Evolutionary conservation across 1,140 invertebrate species (phyloP).

Genomic region (Drosophila arizonae): DNA sequence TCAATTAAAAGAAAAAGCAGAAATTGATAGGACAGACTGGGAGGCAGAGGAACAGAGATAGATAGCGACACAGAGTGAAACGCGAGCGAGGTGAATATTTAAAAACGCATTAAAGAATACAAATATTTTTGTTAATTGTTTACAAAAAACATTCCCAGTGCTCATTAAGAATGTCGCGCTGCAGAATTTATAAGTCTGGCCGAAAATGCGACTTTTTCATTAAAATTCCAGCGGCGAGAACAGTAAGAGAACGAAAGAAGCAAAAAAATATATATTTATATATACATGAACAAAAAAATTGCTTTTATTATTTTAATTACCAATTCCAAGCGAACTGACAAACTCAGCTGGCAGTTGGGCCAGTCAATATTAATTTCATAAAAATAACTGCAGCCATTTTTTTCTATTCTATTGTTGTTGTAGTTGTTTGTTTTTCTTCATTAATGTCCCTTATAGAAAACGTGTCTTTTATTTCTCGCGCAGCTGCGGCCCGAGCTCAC

Average conservation of each 20-base stretch:
- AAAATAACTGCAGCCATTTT: slow-evolving; percentile 65
- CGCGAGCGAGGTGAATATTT: slow-evolving; percentile 46
- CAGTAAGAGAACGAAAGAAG: neutral
- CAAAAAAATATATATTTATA: neutral
- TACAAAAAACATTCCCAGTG: slow-evolving; percentile 66
- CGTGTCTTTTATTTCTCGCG: slow-evolving; percentile 71
- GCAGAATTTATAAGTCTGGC: slow-evolving; percentile 60
- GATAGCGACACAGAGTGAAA: neutral
- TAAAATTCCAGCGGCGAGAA: slow-evolving; percentile 70
- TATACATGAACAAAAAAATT: slow-evolving; percentile 50
- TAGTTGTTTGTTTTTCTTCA: slow-evolving; percentile 49
- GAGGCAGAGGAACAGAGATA: neutral
- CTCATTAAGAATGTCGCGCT: slow-evolving; percentile 50
- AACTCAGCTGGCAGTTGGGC: slow-evolving; percentile 59
- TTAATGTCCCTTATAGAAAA: slow-evolving; percentile 57
- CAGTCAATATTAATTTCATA: slow-evolving; percentile 80
- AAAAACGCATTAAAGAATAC: slow-evolving; percentile 61
- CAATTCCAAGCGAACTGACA: slow-evolving; percentile 56
- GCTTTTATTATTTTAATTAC: slow-evolving; percentile 82
- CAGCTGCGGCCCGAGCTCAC: slow-evolving; percentile 50
- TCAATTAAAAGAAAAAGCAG: slow-evolving; percentile 60
- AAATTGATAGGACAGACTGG: slow-evolving; percentile 41
- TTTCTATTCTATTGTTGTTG: neutral
- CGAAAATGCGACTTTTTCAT: slow-evolving; percentile 67
- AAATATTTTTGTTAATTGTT: slow-evolving; percentile 67